phyloP scores from a whole-genome alignment of 2,888 invertebrate species.

The Dinocampus coccinellae region DNA sequence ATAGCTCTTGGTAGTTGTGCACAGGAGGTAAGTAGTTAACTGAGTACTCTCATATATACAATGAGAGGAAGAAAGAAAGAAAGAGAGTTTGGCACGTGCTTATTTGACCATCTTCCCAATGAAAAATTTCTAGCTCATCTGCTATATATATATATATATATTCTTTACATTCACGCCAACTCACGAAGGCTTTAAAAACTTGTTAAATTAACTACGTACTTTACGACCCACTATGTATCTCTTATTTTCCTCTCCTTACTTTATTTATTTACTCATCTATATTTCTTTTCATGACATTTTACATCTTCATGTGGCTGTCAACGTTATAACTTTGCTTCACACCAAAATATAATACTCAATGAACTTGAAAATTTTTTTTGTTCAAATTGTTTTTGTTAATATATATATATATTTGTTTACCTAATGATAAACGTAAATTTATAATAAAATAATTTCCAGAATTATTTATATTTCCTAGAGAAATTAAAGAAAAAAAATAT shows the following conservation, averaged over 20 bases:
- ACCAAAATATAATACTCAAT: too few relatives aligned
- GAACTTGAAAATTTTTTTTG: too few relatives aligned
- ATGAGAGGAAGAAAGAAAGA: too few relatives aligned
- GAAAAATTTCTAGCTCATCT: background rate
- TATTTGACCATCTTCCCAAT: conserved; percentile 26
- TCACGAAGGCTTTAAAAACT: conserved; percentile 30
- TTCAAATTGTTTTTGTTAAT: too few relatives aligned
- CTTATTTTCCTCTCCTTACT: conserved; percentile 11
- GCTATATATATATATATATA: background rate
- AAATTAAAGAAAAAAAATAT: too few relatives aligned
- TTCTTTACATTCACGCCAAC: background rate
- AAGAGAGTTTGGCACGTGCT: conserved; percentile 7
- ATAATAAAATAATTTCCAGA: too few relatives aligned
- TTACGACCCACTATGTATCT: conserved; percentile 21
- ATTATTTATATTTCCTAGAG: too few relatives aligned
- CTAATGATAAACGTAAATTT: too few relatives aligned
- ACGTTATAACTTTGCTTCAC: too few relatives aligned
- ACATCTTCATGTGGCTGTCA: background rate
- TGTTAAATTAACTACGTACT: conserved; percentile 26
- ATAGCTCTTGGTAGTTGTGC: background rate
- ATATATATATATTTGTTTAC: too few relatives aligned
- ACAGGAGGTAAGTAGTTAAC: background rate
- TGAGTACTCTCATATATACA: background rate
- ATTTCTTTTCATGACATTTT: conserved; percentile 1
- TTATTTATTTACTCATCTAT: conserved; percentile 5